Evolutionary conservation across 2,797 vertebrate genomes (phyloP), one percentile per base, ranked within the genome.

Genomic region (Kryptopterus vitreolus): DNA sequence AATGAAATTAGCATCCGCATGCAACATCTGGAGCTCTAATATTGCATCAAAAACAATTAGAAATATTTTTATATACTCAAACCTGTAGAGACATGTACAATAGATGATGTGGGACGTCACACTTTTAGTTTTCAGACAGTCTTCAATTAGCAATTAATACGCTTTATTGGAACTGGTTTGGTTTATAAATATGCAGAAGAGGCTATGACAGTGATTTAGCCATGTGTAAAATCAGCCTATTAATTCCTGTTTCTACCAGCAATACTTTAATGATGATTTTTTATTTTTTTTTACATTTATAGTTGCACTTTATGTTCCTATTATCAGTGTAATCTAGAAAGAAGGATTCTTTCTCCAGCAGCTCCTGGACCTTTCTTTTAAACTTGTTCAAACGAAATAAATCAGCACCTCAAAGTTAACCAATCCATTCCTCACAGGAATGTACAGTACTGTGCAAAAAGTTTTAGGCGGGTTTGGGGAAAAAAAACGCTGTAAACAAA

Each of bases 1-100:
- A 11, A 55, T 83, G 4, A 83, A 85, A 79, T 50, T 29, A 24
- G 61, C 57, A 84, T n/a, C 48, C 20, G 38, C 11, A 63, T 31
- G 22, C 31, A 29, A 61, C 38, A 69, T 29, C n/a, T 35, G n/a
- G 50, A 1, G 20, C 58, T 78, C 12, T 43, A 52, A 53, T 46
- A 68, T 24, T 46, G 22, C n/a, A 68, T n/a, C n/a, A n/a, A n/a
- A n/a, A n/a, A n/a, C n/a, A n/a, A n/a, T 5, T 13, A 13, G 0
- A 24, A 68, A 6, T 15, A 20, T 43, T 46, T 65, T 4, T 8
- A 46, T 20, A 55, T 22, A 55, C 20, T 20, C 4, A 52, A 4
- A 52, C 13, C 18, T 18, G 20, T 66, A 66, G 16, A 68, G 6
- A 68, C 11, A 3, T 13, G 46, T 29, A 48, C 24, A 26, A 24